These are phyloP conservation scores for Ennomos erosarius DNA, from an alignment of 2,888 invertebrate genomes.

Conservation along the genomic window DNA sequence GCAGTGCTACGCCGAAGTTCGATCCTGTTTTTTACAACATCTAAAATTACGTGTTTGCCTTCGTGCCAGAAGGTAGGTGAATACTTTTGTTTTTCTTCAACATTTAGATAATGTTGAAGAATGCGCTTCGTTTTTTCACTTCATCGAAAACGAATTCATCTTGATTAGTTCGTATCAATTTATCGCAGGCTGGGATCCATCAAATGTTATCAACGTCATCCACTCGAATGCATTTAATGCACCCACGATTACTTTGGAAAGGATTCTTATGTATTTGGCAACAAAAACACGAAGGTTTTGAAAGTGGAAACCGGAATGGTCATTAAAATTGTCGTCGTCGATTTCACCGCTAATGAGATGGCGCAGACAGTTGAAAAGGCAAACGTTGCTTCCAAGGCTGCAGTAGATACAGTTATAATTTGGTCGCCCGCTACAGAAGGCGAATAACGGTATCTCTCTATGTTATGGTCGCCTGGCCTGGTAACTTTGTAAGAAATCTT, in stretches of 20 bases:
- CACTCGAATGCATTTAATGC: constrained; percentile 27
- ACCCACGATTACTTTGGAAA: constrained; percentile 25
- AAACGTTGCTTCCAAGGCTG: constrained; percentile 44
- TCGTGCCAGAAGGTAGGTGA: constrained; percentile 72
- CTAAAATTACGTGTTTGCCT: constrained; percentile 71
- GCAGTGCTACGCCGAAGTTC: constrained; percentile 49
- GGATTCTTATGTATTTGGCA: constrained; percentile 37
- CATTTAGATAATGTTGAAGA: constrained; percentile 48
- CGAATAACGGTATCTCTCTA: constrained; percentile 66
- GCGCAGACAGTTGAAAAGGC: constrained; percentile 52
- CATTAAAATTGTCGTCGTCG: constrained; percentile 56
- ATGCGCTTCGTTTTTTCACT: constrained; percentile 35
- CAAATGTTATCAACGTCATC: constrained; percentile 27
- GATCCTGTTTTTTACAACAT: constrained; percentile 61
- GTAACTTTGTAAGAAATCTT: constrained; percentile 55
- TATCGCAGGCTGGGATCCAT: constrained; percentile 23
- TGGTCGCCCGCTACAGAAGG: constrained; percentile 66
- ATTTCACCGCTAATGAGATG: constrained; percentile 66
- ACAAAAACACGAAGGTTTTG: constrained; percentile 47
- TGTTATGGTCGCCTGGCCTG: constrained; percentile 60
- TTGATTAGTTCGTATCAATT: constrained; percentile 10
- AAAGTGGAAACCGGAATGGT: constrained; percentile 56
- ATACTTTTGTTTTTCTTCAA: constrained; percentile 55
- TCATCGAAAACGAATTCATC: constrained; percentile 15
- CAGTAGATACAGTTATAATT: constrained; percentile 75